Conservation (phyloP, 2,113 vertebrate species). For the Taurulus bubalis region DNA sequence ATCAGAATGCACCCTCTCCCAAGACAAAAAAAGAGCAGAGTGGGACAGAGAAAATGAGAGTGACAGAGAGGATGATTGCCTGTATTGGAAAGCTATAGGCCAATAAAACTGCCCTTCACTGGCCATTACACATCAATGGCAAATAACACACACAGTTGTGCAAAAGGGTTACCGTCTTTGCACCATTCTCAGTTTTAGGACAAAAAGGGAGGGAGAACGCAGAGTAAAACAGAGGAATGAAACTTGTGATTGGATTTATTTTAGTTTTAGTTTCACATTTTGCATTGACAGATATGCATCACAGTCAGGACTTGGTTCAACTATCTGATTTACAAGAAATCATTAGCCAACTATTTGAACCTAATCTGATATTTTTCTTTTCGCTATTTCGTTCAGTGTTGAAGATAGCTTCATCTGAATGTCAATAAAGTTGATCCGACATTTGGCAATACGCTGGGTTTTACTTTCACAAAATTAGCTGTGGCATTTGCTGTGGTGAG, state of each 20-base stretch:
- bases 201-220: background rate
- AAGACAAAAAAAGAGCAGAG: conserved; percentile 1
- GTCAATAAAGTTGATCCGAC: background rate
- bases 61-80: background rate
- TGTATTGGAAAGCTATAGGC: conserved; percentile 15
- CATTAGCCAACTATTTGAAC: background rate
- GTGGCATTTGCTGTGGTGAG: background rate
- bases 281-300: no score
- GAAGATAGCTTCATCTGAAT: background rate
- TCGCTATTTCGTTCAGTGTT: background rate
- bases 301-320: background rate
- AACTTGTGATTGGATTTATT: background rate
- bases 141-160: conserved; percentile 14
- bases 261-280: no score
- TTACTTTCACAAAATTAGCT: background rate
- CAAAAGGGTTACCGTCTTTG: background rate
- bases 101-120: background rate
- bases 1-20: conserved; percentile 5
- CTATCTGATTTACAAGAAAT: background rate
- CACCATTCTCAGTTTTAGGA: background rate
- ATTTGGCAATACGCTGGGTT: background rate
- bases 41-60: background rate
- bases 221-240: background rate
- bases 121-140: conserved; percentile 6
- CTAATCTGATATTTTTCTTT: background rate